Evolutionary conservation across 2,888 invertebrate genomes (phyloP), one percentile per base, ranked within the genome.

Genomic region (Pterostichus madidus): DNA sequence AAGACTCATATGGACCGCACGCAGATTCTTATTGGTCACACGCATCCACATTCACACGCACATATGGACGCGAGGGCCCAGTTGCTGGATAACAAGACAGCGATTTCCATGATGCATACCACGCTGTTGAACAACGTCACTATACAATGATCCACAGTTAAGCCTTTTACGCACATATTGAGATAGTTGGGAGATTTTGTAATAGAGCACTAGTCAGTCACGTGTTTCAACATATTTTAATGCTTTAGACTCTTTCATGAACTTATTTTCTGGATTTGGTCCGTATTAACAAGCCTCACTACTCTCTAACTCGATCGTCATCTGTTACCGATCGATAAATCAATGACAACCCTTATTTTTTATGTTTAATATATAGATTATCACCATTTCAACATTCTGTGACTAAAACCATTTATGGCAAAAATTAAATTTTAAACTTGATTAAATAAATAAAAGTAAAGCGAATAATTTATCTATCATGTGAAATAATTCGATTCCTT

Each of bases 1-100:
- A 88, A 88, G 83, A 88, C 87, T 0, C 90, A 90, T 81, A 84
- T 84, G 83, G 84, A 84, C 24, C 64, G 81, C 10, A 75, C 75
- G 39, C 81, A 81, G 71, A 73, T 81, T 53, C 59, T 81, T 44
- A 73, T 81, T 15, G 15, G 75, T 8, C 81, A 81, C 24, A 49
- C 81, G 15, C 81, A 81, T 11, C 31, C 73, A 1, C 80, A 80
- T 44, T 4, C 75, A 0, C 75, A 75, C 31, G 10, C 81, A 6
- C 75, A 75, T 10, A 24, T 75, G 44, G 59, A 75, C 3, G 80
- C 68, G 11, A 46, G 73, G 8, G 80, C 71, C n/a, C 80, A 71
- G 56, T 71, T 80, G 53, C 46, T 81, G n/a, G 81, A 81, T 32
- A 81, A 81, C 75, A 81, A 81, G 39, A 77, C 64, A 13, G 83